These are phyloP conservation scores for Isurus oxyrinchus DNA, from an alignment of 2,113 vertebrate species.

Conservation along the genomic window DNA sequence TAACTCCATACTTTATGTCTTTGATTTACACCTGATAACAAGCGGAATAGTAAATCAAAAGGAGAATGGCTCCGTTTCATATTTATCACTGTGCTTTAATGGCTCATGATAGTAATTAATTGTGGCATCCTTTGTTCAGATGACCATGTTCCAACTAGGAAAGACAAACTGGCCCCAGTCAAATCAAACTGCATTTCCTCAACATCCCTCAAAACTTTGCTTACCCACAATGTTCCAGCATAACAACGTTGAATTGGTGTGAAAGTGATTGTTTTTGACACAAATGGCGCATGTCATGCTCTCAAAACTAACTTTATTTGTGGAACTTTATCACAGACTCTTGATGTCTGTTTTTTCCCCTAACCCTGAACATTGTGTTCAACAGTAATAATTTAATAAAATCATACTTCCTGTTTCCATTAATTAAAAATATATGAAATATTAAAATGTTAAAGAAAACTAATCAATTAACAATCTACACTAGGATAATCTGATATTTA, in stretches of 20 bases:
- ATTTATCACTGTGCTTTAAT: background rate
- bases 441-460: background rate
- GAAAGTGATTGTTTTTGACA: background rate
- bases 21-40: background rate
- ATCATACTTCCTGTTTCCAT: background rate
- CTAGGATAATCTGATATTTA: background rate
- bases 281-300: background rate
- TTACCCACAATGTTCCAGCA: background rate
- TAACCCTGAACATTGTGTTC: background rate
- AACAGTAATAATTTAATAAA: background rate
- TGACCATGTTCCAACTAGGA: background rate
- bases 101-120: background rate
- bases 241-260: background rate
- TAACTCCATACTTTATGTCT: background rate
- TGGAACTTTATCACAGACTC: background rate
- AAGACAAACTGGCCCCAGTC: too few relatives aligned
- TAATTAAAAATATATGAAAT: background rate
- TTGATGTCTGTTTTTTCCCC: background rate
- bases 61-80: background rate
- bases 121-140: background rate
- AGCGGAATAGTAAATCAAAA: constrained; percentile 9
- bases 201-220: background rate
- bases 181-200: background rate
- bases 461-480: background rate
- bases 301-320: background rate